Evolutionary conservation across 2,888 invertebrate genomes (phyloP).

Genomic region (Galeopsomyia nigrocyanea): DNA sequence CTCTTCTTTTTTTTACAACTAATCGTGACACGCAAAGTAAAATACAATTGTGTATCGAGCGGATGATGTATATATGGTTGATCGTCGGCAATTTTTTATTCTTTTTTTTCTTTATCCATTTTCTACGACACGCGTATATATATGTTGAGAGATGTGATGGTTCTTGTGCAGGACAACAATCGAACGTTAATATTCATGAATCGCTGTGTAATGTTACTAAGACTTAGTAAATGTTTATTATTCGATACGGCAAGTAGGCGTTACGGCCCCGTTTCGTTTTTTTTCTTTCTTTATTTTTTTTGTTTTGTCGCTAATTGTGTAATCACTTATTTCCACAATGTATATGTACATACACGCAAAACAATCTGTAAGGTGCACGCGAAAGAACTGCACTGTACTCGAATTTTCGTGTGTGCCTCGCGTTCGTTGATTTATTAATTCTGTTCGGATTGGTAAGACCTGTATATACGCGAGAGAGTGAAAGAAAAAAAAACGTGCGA

Average conservation of each 20-base stretch:
- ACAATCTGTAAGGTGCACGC: too few species aligned
- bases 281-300: too few species aligned
- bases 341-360: not conserved
- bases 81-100: slow-evolving; percentile 25
- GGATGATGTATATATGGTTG: slow-evolving; percentile 42
- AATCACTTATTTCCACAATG: not conserved
- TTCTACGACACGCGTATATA: slow-evolving; percentile 29
- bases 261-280: too few species aligned
- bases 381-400: too few species aligned
- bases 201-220: not conserved
- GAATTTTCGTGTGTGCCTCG: too few species aligned
- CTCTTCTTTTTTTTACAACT: too few species aligned
- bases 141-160: slow-evolving; percentile 31
- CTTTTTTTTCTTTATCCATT: slow-evolving; percentile 4
- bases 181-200: slow-evolving; percentile 20
- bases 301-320: not conserved
- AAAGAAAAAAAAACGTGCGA: slow-evolving; percentile 2
- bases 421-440: too few species aligned
- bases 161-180: slow-evolving; percentile 12
- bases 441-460: too few species aligned
- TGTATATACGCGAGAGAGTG: not conserved
- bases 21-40: not conserved
- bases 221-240: slow-evolving; percentile 10
- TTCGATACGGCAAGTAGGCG: not conserved
- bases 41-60: slow-evolving; percentile 42